Conservation (phyloP, 2,888 invertebrate species). For the Strigamia maritima region DNA sequence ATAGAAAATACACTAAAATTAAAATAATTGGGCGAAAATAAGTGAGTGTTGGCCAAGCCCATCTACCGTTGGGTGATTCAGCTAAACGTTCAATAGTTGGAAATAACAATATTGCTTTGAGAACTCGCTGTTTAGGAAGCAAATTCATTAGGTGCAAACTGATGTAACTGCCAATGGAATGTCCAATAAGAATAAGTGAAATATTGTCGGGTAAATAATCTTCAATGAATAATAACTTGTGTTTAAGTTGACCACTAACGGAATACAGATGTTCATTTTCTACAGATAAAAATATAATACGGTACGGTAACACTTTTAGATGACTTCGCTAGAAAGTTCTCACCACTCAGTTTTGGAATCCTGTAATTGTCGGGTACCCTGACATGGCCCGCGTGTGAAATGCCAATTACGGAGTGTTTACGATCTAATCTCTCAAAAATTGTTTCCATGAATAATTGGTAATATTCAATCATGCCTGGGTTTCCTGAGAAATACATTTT, state of each 20-base stretch:
- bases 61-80: conserved; percentile 67
- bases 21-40: conserved; percentile 53
- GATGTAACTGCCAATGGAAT: conserved; percentile 88
- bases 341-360: conserved; percentile 53
- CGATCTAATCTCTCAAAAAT: conserved; percentile 61
- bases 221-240: conserved; percentile 74
- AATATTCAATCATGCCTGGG: conserved; percentile 80
- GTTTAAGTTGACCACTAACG: conserved; percentile 72
- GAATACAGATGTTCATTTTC: conserved; percentile 64
- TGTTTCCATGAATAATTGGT: conserved; percentile 67
- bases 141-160: conserved; percentile 67
- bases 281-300: conserved; percentile 40
- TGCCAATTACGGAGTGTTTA: conserved; percentile 71
- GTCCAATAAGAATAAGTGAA: conserved; percentile 78
- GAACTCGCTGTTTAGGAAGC: conserved; percentile 52
- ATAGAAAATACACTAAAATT: conserved; percentile 47
- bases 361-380: conserved; percentile 47
- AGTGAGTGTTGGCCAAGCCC: conserved; percentile 62
- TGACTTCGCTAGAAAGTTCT: too few species aligned
- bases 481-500: conserved; percentile 60
- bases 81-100: conserved; percentile 84
- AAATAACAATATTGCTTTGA: conserved; percentile 66
- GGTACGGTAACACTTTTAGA: too few species aligned
- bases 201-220: conserved; percentile 68
- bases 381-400: conserved; percentile 81